A percentile compares a stretch with the other conserved stretches of the same genome.
Evolutionary conservation across 2,888 invertebrate genomes (phyloP).

Genomic region (Stramonita haemastoma): DNA sequence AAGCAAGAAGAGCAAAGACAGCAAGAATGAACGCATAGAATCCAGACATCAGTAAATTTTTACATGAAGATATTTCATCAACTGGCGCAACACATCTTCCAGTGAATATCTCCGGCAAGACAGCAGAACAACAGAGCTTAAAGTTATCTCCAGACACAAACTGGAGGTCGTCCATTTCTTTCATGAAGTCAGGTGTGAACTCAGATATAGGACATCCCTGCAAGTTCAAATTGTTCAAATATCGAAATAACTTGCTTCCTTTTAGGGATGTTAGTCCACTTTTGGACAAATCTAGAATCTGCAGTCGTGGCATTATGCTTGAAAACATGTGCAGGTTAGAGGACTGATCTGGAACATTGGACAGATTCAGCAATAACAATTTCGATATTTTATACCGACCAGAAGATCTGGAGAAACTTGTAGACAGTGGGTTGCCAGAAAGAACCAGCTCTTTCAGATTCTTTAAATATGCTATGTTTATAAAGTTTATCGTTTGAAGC

Average conservation of each 20-base stretch:
- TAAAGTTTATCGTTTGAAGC: not conserved
- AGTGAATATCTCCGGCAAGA: not conserved
- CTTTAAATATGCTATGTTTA: too few relatives aligned
- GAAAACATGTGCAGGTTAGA: not conserved
- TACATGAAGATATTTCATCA: conserved; percentile 11
- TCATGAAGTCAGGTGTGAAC: conserved; percentile 1
- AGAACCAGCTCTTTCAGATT: not conserved
- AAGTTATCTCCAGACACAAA: not conserved
- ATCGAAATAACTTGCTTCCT: not conserved
- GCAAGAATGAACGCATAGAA: not conserved
- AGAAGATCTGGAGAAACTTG: not conserved
- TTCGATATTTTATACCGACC: not conserved
- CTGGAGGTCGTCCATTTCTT: not conserved
- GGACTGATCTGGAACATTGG: not conserved
- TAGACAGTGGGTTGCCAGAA: not conserved
- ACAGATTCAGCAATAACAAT: not conserved
- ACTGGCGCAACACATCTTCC: not conserved
- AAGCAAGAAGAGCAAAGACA: not conserved
- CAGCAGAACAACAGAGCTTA: not conserved
- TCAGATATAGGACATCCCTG: conserved; percentile 9
- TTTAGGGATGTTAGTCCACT: not conserved
- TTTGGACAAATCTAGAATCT: not conserved
- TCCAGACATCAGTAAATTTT: not conserved
- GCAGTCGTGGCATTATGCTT: not conserved
- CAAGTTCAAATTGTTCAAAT: not conserved